Percentiles rank a stretch among this genome's conserved stretches.
phyloP scores from a whole-genome alignment of 1,140 invertebrate genomes.

The Pantala flavescens region DNA sequence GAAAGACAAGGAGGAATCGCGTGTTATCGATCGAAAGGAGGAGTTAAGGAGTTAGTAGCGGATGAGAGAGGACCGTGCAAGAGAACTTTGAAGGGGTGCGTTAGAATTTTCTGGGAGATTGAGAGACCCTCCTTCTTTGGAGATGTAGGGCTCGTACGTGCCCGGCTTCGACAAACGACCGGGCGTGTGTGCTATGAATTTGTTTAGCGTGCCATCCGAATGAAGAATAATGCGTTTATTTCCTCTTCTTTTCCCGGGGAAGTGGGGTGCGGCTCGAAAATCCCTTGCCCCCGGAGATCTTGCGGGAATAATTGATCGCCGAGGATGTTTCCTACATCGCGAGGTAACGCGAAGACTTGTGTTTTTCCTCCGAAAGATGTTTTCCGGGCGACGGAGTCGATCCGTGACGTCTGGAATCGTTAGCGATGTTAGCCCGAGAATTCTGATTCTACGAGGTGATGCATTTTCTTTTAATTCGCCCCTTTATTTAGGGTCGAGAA shows the following conservation, averaged over 20 bases:
- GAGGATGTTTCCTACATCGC: too few species aligned
- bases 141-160: neutral
- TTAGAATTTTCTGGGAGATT: slow-evolving; percentile 1
- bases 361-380: too few species aligned
- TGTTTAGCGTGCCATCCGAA: neutral
- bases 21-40: neutral
- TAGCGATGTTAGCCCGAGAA: too few species aligned
- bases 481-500: too few species aligned
- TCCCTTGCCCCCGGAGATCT: too few species aligned
- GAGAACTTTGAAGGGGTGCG: neutral
- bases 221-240: neutral
- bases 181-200: neutral
- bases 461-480: too few species aligned
- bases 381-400: too few species aligned
- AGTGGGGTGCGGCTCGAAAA: neutral
- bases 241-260: neutral
- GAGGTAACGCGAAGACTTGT: too few species aligned
- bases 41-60: neutral
- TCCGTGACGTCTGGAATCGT: too few species aligned
- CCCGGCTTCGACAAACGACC: neutral
- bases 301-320: too few species aligned
- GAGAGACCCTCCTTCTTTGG: neutral
- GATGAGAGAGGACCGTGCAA: neutral
- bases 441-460: too few species aligned
- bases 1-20: too few species aligned